phyloP scores from a whole-genome alignment of 1,140 invertebrate genomes.

The Nautilus pompilius region DNA sequence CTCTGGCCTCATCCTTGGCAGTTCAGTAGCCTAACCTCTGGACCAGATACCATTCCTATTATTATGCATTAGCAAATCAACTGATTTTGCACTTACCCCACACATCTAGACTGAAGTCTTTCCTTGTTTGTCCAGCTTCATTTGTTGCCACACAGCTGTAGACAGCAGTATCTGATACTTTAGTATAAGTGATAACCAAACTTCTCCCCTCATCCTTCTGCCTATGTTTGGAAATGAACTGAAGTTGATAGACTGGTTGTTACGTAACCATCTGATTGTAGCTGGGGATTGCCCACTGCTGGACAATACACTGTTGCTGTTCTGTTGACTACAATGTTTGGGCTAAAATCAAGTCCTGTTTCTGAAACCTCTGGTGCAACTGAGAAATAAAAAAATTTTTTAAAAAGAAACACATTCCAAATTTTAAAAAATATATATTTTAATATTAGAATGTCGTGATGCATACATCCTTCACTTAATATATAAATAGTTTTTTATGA shows the following conservation, averaged over 20 bases:
- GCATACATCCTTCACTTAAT: no score
- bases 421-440: no score
- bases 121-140: conserved; percentile 49
- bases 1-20: no score
- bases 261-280: conserved; percentile 52
- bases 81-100: conserved; percentile 31
- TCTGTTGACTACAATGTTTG: conserved; percentile 32
- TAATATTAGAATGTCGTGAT: no score
- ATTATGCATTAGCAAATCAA: no score
- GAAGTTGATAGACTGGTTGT: conserved; percentile 24
- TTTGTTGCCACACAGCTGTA: conserved; percentile 39
- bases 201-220: conserved; percentile 4
- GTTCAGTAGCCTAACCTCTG: no score
- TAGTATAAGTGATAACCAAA: conserved; percentile 18
- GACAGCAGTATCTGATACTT: conserved; percentile 27
- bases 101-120: conserved; percentile 51
- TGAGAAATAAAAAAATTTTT: conserved; percentile 32
- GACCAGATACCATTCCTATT: no score
- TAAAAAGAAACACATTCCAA: no score
- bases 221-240: conserved; percentile 3
- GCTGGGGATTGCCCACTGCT: conserved; percentile 52
- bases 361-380: conserved; percentile 48
- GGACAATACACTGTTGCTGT: conserved; percentile 47
- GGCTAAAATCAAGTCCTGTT: conserved; percentile 28
- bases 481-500: no score